Evolutionary conservation across 2,113 vertebrate species (phyloP).

Genomic region (Tyto alba): DNA sequence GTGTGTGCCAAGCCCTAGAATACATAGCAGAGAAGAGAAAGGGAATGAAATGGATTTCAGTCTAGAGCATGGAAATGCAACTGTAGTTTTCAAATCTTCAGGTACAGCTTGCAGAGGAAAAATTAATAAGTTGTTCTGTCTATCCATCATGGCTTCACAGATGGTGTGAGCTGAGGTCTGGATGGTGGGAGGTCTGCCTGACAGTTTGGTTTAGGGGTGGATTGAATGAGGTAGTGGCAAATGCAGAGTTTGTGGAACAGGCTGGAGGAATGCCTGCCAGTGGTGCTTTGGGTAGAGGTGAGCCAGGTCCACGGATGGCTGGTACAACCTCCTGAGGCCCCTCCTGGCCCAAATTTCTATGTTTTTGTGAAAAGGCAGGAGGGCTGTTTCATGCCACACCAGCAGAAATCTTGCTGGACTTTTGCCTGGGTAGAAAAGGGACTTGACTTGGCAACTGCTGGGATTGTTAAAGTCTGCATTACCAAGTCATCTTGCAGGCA

Average conservation of each 20-base stretch:
- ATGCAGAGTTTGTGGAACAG: not conserved
- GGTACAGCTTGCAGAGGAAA: not conserved
- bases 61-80: not conserved
- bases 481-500: not conserved
- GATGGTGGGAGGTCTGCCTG: not conserved
- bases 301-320: not conserved
- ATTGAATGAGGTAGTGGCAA: not conserved
- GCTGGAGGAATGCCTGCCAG: not conserved
- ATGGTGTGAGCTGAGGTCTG: not conserved
- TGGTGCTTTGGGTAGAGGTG: not conserved
- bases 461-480: not conserved
- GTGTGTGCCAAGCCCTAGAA: not conserved
- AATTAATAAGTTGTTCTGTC: not conserved
- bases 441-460: not conserved
- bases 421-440: not conserved
- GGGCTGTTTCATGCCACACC: not conserved
- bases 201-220: not conserved
- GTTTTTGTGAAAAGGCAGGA: not conserved
- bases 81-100: not conserved
- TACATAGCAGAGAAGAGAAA: not conserved
- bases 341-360: not conserved
- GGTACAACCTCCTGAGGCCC: not conserved
- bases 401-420: not conserved
- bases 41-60: not conserved
- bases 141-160: not conserved